Conservation (phyloP, 2,888 invertebrate genomes). For the Drosophila kuntzei region DNA sequence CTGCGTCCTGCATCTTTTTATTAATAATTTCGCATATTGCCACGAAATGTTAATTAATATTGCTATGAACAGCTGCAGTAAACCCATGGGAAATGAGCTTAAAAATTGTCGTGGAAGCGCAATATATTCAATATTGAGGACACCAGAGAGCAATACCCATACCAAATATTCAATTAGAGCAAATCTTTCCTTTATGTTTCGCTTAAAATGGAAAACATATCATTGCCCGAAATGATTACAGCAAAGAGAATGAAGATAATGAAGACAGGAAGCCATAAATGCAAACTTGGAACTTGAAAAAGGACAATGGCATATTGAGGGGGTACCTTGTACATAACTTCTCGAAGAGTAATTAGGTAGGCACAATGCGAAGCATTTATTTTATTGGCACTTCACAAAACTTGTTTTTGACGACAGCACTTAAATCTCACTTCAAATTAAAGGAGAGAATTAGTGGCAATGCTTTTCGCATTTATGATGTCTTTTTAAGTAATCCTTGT, state of each 20-base stretch:
- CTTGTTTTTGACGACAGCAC: conserved; percentile 3
- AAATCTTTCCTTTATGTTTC: conserved; percentile 13
- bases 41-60: conserved; percentile 67
- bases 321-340: conserved; percentile 17
- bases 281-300: conserved; percentile 33
- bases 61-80: conserved; percentile 11
- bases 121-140: conserved; percentile 48
- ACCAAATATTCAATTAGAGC: conserved; percentile 35
- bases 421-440: conserved; percentile 4
- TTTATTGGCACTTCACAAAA: conserved; percentile 38
- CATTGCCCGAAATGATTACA: conserved; percentile 14
- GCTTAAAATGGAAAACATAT: conserved; percentile 1
- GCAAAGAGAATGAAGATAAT: conserved; percentile 11
- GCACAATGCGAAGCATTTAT: conserved; percentile 37
- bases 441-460: not conserved
- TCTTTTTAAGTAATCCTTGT: conserved; percentile 3
- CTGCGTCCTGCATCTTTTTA: conserved; percentile 21
- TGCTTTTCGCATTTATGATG: conserved; percentile 16
- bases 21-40: conserved; percentile 54
- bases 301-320: conserved; percentile 1
- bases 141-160: conserved; percentile 7
- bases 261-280: conserved; percentile 49
- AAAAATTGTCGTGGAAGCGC: conserved; percentile 15
- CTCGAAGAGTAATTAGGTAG: conserved; percentile 57
- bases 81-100: conserved; percentile 9